Percentiles rank a stretch among this genome's conserved stretches.
These are phyloP conservation scores for Emesis furor DNA, from an alignment of 2,888 invertebrate genomes.

Conservation along the genomic window DNA sequence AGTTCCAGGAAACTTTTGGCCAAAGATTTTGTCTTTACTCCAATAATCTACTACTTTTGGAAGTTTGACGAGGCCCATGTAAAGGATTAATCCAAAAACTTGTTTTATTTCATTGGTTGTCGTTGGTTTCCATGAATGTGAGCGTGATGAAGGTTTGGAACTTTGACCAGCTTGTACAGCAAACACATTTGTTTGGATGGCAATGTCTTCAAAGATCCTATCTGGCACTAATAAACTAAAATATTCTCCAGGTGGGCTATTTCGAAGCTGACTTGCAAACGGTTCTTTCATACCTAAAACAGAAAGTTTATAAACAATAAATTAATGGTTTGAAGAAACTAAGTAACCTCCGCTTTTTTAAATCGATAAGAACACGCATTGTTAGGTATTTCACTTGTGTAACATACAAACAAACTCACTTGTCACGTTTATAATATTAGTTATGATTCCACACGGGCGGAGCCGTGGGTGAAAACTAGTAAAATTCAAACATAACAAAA, in stretches of 20 bases:
- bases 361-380: neutral
- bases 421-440: no score
- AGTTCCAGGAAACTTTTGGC: slow-evolving; percentile 72
- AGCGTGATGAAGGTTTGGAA: slow-evolving; percentile 66
- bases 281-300: slow-evolving; percentile 1
- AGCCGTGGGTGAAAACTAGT: neutral
- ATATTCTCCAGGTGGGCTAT: neutral
- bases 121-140: slow-evolving; percentile 75
- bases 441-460: no score
- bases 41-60: slow-evolving; percentile 73
- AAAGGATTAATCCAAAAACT: slow-evolving; percentile 74
- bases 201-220: slow-evolving; percentile 38
- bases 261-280: neutral
- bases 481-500: neutral
- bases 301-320: neutral
- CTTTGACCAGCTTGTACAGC: slow-evolving; percentile 71
- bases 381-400: no score
- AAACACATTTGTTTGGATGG: slow-evolving; percentile 45
- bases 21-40: slow-evolving; percentile 74
- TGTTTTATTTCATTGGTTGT: slow-evolving; percentile 73
- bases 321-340: no score
- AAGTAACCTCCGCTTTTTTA: no score
- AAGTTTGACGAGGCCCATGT: slow-evolving; percentile 75
- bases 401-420: no score
- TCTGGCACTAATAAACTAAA: slow-evolving; percentile 12